A percentile compares a stretch with the other conserved stretches of the same genome.
Conservation (phyloP, 2,113 vertebrate genomes). For the Chaetodon auriga region DNA sequence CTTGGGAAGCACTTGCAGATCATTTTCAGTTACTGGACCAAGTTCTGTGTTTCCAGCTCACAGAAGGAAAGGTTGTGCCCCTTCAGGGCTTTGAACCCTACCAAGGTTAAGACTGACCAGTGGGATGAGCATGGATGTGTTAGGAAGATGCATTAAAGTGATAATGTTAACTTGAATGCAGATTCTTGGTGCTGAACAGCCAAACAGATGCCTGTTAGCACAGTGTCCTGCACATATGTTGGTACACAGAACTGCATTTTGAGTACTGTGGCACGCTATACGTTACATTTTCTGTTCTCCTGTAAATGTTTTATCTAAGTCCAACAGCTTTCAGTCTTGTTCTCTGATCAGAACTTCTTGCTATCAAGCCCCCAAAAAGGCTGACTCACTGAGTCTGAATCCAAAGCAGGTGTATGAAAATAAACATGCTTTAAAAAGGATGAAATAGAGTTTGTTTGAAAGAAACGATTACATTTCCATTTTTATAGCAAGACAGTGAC, state of each 20-base stretch:
- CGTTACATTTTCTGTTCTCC: not conserved
- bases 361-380: not conserved
- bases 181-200: too few relatives aligned
- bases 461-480: constrained; percentile 5
- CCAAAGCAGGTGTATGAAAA: not conserved
- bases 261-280: not conserved
- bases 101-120: not conserved
- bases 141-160: not conserved
- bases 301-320: constrained; percentile 7
- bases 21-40: too few relatives aligned
- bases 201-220: constrained; percentile 6
- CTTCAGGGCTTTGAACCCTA: too few relatives aligned
- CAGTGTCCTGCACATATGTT: constrained; percentile 4
- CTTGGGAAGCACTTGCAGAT: too few relatives aligned
- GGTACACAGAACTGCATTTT: not conserved
- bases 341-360: not conserved
- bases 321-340: not conserved
- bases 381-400: constrained; percentile 12
- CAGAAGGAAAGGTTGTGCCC: not conserved
- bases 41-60: too few relatives aligned
- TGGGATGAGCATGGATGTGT: not conserved
- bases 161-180: not conserved
- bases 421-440: not conserved
- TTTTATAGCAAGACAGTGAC: constrained; percentile 6
- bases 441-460: not conserved